Evolutionary conservation across 2,113 vertebrate species (phyloP).

Genomic region (Trogon melanurus): DNA sequence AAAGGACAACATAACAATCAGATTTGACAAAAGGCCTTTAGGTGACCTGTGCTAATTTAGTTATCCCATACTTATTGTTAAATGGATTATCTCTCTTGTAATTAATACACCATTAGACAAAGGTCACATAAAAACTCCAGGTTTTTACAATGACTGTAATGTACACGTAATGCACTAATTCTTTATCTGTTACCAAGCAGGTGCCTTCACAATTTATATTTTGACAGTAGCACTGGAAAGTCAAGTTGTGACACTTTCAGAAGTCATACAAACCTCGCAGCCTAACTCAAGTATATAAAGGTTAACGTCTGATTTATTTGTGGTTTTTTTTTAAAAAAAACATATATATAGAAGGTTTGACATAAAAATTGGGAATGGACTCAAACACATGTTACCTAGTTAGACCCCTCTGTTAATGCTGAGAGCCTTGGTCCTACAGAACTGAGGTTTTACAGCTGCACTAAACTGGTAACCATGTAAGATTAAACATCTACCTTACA

Average conservation of each 20-base stretch:
- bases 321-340: neutral
- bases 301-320: neutral
- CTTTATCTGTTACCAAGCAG: conserved; percentile 31
- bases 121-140: conserved; percentile 68
- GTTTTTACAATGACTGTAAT: conserved; percentile 61
- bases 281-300: neutral
- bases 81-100: conserved; percentile 75
- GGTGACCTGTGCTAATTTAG: conserved; percentile 77
- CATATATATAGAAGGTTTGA: neutral
- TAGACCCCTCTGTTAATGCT: neutral
- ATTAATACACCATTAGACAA: conserved; percentile 78
- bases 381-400: neutral
- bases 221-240: conserved; percentile 27
- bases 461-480: neutral
- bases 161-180: conserved; percentile 34
- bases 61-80: conserved; percentile 76
- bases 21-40: conserved; percentile 81
- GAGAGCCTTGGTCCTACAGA: neutral
- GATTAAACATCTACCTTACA: neutral
- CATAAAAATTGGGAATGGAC: neutral
- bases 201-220: conserved; percentile 42
- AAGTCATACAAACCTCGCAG: neutral
- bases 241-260: neutral
- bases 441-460: neutral
- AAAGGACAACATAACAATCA: conserved; percentile 82